Evolutionary conservation across 2,797 vertebrate genomes (phyloP).

Genomic region (Pseudochirops corinnae): DNA sequence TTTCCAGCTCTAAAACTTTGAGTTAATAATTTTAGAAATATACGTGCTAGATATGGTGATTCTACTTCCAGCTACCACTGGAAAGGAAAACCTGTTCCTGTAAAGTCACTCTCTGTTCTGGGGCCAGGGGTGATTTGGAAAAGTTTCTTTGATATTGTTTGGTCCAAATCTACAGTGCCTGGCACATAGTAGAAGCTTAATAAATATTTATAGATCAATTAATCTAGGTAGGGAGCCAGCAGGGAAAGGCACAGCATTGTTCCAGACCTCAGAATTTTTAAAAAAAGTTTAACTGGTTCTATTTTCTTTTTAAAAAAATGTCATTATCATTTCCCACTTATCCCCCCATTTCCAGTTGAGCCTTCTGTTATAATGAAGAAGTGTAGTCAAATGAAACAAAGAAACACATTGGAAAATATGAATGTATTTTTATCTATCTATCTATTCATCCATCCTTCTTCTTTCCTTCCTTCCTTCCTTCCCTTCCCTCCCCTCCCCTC

Average conservation of each 20-base stretch:
- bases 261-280: neutral
- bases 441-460: neutral
- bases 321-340: neutral
- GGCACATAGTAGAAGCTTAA: neutral
- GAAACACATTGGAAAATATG: neutral
- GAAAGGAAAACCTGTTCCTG: neutral
- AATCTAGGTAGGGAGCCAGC: neutral
- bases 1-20: neutral
- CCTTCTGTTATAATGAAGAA: neutral
- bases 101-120: neutral
- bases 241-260: neutral
- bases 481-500: no score
- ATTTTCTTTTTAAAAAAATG: neutral
- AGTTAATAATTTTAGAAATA: neutral
- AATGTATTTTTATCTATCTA: neutral
- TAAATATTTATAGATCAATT: neutral
- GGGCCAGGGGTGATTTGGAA: neutral
- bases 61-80: neutral
- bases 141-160: neutral
- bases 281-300: neutral
- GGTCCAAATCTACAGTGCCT: neutral
- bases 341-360: neutral
- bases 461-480: no score
- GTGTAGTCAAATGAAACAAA: neutral
- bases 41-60: neutral